These are phyloP conservation scores for Macheiramphus alcinus DNA, from an alignment of 2,113 vertebrate genomes.

Conservation along the genomic window DNA sequence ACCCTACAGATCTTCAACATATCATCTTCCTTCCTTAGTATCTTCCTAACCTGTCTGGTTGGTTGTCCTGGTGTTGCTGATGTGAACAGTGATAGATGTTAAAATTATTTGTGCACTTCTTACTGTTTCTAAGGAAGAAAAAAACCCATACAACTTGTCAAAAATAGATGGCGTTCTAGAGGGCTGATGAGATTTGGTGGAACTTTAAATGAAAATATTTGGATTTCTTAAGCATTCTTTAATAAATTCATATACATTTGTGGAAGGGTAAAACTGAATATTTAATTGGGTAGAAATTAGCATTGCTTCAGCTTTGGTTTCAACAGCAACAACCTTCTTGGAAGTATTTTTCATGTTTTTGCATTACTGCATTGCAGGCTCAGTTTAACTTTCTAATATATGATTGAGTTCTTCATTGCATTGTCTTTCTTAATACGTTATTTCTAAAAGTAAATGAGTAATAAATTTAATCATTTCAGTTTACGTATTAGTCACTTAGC, in stretches of 20 bases:
- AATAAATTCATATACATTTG: neutral
- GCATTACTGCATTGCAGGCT: neutral
- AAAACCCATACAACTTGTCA: rapidly evolving
- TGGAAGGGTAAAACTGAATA: neutral
- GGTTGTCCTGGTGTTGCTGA: neutral
- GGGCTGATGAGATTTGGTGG: neutral
- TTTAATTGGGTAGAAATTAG: neutral
- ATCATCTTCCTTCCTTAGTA: neutral
- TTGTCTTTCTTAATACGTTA: neutral
- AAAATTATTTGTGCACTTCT: neutral
- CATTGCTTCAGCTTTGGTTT: neutral
- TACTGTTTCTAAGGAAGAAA: neutral
- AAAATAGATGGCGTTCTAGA: neutral
- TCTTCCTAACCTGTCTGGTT: neutral
- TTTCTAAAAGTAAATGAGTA: neutral
- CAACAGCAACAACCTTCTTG: neutral
- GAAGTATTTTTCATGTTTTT: neutral
- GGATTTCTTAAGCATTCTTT: neutral
- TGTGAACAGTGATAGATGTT: neutral
- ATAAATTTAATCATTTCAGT: neutral
- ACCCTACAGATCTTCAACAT: neutral
- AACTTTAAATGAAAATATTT: neutral
- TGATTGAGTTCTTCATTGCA: neutral
- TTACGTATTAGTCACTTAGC: neutral
- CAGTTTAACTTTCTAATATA: neutral